These are phyloP conservation scores for Tachystola acroxantha DNA, from an alignment of 2,888 invertebrate genomes.

Conservation along the genomic window DNA sequence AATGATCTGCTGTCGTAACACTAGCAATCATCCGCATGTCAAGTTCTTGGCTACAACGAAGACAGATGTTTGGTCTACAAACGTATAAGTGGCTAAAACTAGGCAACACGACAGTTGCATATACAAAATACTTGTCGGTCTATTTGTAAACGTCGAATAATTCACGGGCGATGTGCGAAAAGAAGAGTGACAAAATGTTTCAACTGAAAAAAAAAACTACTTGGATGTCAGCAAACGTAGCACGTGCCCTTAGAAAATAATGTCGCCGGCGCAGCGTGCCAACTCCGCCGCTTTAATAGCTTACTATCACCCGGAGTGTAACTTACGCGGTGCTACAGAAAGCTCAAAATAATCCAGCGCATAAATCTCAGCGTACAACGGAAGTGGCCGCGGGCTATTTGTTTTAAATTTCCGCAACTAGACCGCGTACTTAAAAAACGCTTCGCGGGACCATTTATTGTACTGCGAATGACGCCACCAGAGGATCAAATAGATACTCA, in stretches of 20 bases:
- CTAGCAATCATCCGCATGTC: slow-evolving; percentile 8
- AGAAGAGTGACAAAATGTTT: slow-evolving; percentile 7
- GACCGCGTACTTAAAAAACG: slow-evolving; percentile 23
- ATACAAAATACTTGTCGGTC: slow-evolving; percentile 3
- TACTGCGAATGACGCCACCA: slow-evolving; percentile 7
- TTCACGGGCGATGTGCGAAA: slow-evolving; percentile 4
- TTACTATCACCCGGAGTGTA: slow-evolving; percentile 44
- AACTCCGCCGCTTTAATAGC: slow-evolving; percentile 54
- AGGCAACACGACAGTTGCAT: slow-evolving; percentile 4
- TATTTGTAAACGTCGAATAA: slow-evolving; percentile 9
- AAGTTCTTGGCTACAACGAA: slow-evolving; percentile 12
- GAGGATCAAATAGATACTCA: neutral
- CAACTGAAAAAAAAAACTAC: slow-evolving; percentile 18
- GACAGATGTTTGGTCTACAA: neutral
- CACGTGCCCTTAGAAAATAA: slow-evolving; percentile 51
- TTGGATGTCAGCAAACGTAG: slow-evolving; percentile 22
- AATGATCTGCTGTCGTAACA: slow-evolving; percentile 1
- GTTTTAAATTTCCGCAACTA: slow-evolving; percentile 32
- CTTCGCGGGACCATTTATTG: slow-evolving; percentile 15
- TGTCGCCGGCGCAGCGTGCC: slow-evolving; percentile 40
- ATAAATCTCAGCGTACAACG: slow-evolving; percentile 40
- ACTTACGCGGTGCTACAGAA: slow-evolving; percentile 42
- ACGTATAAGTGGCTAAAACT: neutral
- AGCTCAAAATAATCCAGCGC: slow-evolving; percentile 43
- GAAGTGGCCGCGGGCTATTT: slow-evolving; percentile 38